Conservation (phyloP, 2,113 vertebrate species). For the Tauraco erythrolophus region DNA sequence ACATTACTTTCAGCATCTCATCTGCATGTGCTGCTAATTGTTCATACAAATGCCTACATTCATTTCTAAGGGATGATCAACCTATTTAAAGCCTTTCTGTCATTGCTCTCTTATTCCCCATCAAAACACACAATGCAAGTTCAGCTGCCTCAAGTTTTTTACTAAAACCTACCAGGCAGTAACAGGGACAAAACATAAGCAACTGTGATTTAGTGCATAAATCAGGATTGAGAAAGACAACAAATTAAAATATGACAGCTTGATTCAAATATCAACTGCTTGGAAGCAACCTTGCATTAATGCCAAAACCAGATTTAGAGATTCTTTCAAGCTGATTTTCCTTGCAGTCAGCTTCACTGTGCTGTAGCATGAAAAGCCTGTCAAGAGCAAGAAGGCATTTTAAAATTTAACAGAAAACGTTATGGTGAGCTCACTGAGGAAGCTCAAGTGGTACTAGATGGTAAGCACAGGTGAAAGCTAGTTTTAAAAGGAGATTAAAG, state of each 20-base stretch:
- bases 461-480: neutral
- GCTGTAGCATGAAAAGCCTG: neutral
- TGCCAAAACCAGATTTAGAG: neutral
- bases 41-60: neutral
- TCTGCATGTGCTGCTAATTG: neutral
- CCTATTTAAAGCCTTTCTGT: neutral
- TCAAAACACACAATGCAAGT: neutral
- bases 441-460: neutral
- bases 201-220: neutral
- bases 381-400: neutral
- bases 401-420: neutral
- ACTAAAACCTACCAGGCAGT: neutral
- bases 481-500: neutral
- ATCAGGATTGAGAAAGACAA: neutral
- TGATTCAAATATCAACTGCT: neutral
- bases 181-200: neutral
- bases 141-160: neutral
- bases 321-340: neutral
- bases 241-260: neutral
- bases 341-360: neutral
- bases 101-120: neutral
- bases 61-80: neutral
- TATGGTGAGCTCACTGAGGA: neutral
- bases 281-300: neutral
- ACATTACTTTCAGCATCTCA: neutral